phyloP scores from a whole-genome alignment of 2,888 invertebrate species.

The Oscheius sp. region DNA sequence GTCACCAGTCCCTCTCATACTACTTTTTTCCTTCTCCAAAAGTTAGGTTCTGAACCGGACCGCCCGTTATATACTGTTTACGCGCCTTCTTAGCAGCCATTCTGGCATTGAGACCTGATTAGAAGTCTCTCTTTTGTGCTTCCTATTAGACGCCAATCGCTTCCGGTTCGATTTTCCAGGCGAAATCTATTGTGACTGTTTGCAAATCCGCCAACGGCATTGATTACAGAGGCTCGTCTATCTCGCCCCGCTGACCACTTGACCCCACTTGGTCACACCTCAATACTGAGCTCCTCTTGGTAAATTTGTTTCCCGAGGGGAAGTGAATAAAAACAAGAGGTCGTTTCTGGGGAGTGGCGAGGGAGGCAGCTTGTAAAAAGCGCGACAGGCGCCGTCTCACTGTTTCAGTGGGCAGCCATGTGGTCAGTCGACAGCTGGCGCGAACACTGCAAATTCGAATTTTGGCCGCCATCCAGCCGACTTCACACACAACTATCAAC shows the following conservation, averaged over 20 bases:
- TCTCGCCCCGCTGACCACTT: conserved; percentile 29
- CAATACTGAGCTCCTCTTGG: conserved; percentile 2
- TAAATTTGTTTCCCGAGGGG: conserved; percentile 2
- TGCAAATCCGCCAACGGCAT: conserved; percentile 28
- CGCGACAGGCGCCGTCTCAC: conserved; percentile 6
- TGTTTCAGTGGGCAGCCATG: conserved; percentile 27
- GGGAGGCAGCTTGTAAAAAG: conserved; percentile 23
- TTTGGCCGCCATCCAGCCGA: conserved; percentile 35
- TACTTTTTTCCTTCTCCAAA: background rate
- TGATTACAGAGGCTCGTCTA: conserved; percentile 30
- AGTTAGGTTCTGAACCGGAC: background rate
- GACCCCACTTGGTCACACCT: conserved; percentile 35
- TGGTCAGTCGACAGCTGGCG: conserved; percentile 33
- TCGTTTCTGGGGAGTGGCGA: conserved; percentile 16
- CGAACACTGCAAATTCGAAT: conserved; percentile 24
- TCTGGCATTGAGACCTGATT: conserved; percentile 27
- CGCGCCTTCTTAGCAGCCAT: conserved; percentile 31
- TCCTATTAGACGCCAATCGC: background rate
- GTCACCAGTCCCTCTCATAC: background rate
- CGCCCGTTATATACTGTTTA: conserved; percentile 24
- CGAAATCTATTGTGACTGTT: conserved; percentile 18
- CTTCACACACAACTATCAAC: conserved; percentile 32
- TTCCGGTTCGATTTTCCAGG: conserved; percentile 11
- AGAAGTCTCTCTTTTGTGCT: conserved; percentile 13
- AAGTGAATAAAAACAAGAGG: conserved; percentile 1